Evolutionary conservation across 2,888 invertebrate species (phyloP).

Genomic region (Volucella inanis): DNA sequence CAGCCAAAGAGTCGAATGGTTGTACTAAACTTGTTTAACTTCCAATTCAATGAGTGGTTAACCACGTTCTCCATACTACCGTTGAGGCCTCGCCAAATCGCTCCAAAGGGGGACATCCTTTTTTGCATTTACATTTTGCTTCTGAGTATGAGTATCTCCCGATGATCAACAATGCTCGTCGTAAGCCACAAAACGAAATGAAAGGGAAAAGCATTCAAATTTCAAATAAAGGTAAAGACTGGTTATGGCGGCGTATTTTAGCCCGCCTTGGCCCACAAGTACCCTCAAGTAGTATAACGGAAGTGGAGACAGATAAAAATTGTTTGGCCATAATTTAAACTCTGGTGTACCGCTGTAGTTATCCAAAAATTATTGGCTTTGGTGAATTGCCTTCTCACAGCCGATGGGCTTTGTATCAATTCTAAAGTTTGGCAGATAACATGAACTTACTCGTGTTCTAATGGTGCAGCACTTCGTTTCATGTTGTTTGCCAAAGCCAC

Average conservation of each 20-base stretch:
- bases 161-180: conserved; percentile 48
- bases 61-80: conserved; percentile 56
- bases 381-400: conserved; percentile 31
- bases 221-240: conserved; percentile 8
- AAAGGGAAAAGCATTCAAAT: conserved; percentile 16
- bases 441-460: conserved; percentile 42
- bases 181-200: conserved; percentile 36
- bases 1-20: conserved; percentile 37
- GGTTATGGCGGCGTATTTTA: background rate
- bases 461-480: conserved; percentile 36
- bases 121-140: conserved; percentile 33
- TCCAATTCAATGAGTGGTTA: conserved; percentile 66
- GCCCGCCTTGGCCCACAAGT: conserved; percentile 5
- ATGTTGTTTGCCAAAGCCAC: conserved; percentile 31
- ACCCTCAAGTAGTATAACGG: conserved; percentile 14
- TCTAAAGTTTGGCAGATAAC: conserved; percentile 47
- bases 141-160: conserved; percentile 1
- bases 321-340: conserved; percentile 58
- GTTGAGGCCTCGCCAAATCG: conserved; percentile 59
- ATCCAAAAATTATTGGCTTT: conserved; percentile 42
- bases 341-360: conserved; percentile 55
- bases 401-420: conserved; percentile 51
- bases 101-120: conserved; percentile 65
- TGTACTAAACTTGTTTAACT: conserved; percentile 30
- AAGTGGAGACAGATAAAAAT: conserved; percentile 36